Evolutionary conservation across 1,140 invertebrate species (phyloP).

Genomic region (Paraescarpia echinospica): DNA sequence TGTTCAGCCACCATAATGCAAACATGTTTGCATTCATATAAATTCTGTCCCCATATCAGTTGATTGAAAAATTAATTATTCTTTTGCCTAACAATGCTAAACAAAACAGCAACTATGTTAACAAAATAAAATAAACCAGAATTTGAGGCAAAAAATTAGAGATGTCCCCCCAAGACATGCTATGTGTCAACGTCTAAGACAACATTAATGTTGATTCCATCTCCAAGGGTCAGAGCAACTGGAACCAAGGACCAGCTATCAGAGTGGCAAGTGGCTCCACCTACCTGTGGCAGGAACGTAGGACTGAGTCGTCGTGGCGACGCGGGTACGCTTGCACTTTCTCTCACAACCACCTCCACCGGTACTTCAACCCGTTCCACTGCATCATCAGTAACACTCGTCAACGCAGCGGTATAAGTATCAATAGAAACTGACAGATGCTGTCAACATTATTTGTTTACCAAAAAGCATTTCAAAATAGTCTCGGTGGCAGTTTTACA

Average conservation of each 20-base stretch:
- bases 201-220: neutral
- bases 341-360: conserved; percentile 35
- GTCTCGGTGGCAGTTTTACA: too few relatives aligned
- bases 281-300: conserved; percentile 24
- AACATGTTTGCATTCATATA: too few relatives aligned
- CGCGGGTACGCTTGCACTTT: conserved; percentile 21
- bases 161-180: too few relatives aligned
- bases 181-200: too few relatives aligned
- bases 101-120: too few relatives aligned
- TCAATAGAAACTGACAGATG: too few relatives aligned
- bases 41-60: too few relatives aligned
- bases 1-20: too few relatives aligned
- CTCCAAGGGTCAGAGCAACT: neutral
- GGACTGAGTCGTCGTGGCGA: conserved; percentile 26
- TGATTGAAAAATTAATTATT: too few relatives aligned
- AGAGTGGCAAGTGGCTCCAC: neutral
- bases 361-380: conserved; percentile 54
- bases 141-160: neutral
- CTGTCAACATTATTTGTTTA: neutral
- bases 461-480: too few relatives aligned
- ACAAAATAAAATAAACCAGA: neutral
- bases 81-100: too few relatives aligned
- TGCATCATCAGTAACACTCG: conserved; percentile 32
- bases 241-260: conserved; percentile 2
- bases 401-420: neutral